Evolutionary conservation across 2,113 vertebrate species (phyloP).

Genomic region (Hydrolagus affinis): DNA sequence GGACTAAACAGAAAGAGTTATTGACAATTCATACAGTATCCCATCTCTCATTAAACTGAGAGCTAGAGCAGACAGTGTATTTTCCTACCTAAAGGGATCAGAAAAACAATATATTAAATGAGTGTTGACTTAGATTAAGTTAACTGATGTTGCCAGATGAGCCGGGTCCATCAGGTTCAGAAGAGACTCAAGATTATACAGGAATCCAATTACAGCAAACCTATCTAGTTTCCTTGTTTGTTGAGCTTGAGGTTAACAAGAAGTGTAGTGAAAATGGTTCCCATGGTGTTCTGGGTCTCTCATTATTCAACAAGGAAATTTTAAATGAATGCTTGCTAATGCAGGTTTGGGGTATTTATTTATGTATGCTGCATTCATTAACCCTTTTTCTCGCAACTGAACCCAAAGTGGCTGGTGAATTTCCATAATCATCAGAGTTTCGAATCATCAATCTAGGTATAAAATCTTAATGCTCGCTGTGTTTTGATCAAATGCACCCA

Average conservation of each 20-base stretch:
- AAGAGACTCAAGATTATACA: conserved; percentile 50
- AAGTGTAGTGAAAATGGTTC: conserved; percentile 58
- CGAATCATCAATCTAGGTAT: neutral
- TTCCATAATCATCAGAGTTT: neutral
- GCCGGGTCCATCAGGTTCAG: conserved; percentile 46
- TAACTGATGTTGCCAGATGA: conserved; percentile 49
- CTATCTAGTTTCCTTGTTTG: conserved; percentile 55
- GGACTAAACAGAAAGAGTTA: conserved; percentile 45
- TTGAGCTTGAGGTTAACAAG: conserved; percentile 75
- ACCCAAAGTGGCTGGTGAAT: neutral
- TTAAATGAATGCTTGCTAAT: conserved; percentile 20
- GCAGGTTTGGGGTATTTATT: conserved; percentile 20
- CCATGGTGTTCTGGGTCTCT: conserved; percentile 23
- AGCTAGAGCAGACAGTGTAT: conserved; percentile 41
- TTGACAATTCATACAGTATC: conserved; percentile 52
- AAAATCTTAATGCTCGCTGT: neutral
- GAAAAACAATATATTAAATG: conserved; percentile 53
- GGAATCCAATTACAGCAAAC: conserved; percentile 57
- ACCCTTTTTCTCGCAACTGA: neutral
- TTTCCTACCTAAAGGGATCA: conserved; percentile 45
- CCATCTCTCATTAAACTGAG: conserved; percentile 45
- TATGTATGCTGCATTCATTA: conserved; percentile 17
- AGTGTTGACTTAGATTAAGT: conserved; percentile 43
- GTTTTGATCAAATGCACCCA: neutral
- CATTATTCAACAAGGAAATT: conserved; percentile 1